Evolutionary conservation across 37 sponge, comb jelly and placozoan species (phyloP), one percentile per base, ranked within the genome.

Genomic region (Bolinopsis microptera): DNA sequence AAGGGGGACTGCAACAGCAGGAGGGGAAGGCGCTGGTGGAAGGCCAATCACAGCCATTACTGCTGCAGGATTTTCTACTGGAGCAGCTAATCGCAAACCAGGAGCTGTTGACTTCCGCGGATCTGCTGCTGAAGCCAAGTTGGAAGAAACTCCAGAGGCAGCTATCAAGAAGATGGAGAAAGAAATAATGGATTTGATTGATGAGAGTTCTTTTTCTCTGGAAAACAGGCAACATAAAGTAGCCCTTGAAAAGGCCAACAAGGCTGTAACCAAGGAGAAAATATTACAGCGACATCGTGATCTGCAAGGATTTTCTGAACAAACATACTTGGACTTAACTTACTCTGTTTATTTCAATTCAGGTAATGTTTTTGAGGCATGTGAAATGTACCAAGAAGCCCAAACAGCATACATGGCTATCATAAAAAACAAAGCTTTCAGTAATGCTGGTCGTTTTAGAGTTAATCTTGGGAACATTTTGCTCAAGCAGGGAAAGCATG

Each of bases 391-490:
- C 92, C 36, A 92, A 28, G 97, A 97, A 61, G 99, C 99, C 0
- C 95, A 95, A 86, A 97, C 96, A 70, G 95, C 99, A 3, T 98
- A 97, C 95, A 93, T 96, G 28, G 93, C 97, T 36, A 98, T 98
- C 18, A 97, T 98, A 35, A 97, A 97, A 94, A 98, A 98, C 93
- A 98, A 98, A 40, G 94, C 95, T 69, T 98, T 97, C 94, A 96
- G 80, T 69, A 96, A 95, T 74, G 97, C 69, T 94, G 96, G 97
- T 35, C 95, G 99, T 0, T 98, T 98, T 33, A 93, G 99, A 0
- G 92, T 98, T 28, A 98, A 98, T 94, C 96, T 98, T 96, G 99
- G 99, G 0, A 98, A 98, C 94, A 96, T 98, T n/a, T 97, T 95
- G 37, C 95, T 94, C 26, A 94, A 95, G 92, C 97, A 98, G 95